A percentile compares a stretch with the other conserved stretches of the same genome.
Evolutionary conservation across 64 coral and sea anemone genomes (phyloP).

Genomic region (Dendrophyllia cribrosa): DNA sequence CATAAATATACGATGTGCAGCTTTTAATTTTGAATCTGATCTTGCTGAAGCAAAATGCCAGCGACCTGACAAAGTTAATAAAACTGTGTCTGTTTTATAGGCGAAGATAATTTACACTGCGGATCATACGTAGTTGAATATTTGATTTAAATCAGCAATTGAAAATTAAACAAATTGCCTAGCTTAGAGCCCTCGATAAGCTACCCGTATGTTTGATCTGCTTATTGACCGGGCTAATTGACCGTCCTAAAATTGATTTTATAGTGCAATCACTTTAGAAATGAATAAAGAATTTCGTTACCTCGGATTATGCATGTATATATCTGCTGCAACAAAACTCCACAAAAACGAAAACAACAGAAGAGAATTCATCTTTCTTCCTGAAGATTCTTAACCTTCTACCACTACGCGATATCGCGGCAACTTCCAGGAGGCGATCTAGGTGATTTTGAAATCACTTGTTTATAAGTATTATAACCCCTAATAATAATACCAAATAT

Average conservation of each 20-base stretch:
- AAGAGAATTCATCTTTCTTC: not conserved
- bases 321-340: constrained; percentile 53
- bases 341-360: constrained; percentile 2
- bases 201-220: too few relatives aligned
- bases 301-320: constrained; percentile 90
- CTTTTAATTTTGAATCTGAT: too few relatives aligned
- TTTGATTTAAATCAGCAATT: too few relatives aligned
- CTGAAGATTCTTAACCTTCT: not conserved
- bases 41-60: too few relatives aligned
- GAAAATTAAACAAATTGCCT: too few relatives aligned
- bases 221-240: too few relatives aligned
- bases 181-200: too few relatives aligned
- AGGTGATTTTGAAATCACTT: not conserved
- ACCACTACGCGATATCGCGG: not conserved
- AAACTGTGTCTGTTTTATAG: too few relatives aligned
- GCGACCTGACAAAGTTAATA: too few relatives aligned
- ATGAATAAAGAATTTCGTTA: not conserved
- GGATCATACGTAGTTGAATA: too few relatives aligned
- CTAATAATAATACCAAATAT: constrained; percentile 25
- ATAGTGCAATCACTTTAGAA: not conserved
- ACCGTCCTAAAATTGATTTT: not conserved
- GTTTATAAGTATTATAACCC: not conserved
- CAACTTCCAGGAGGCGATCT: not conserved
- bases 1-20: too few relatives aligned
- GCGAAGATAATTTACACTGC: too few relatives aligned